These are phyloP conservation scores for Cynaeus angustus DNA, from an alignment of 2,888 invertebrate species.

Conservation along the genomic window DNA sequence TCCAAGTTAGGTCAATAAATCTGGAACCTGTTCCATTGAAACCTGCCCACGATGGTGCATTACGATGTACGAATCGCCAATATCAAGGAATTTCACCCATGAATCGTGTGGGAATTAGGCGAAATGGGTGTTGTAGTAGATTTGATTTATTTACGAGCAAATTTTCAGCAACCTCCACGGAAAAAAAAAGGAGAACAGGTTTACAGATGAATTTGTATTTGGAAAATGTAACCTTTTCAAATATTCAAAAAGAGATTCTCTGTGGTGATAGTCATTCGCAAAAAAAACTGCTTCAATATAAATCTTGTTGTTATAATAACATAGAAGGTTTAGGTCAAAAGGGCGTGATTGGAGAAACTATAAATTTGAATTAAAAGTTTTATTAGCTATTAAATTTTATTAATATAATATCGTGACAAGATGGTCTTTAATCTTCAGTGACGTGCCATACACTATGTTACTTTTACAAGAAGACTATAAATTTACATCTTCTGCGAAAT, in stretches of 20 bases:
- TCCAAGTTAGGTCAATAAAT: conserved; percentile 46
- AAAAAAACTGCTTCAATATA: too few relatives aligned
- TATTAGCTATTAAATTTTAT: too few relatives aligned
- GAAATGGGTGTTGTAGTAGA: not conserved
- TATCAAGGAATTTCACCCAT: conserved; percentile 3
- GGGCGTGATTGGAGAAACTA: too few relatives aligned
- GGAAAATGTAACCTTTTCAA: conserved; percentile 4
- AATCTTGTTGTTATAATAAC: too few relatives aligned
- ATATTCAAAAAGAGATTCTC: not conserved
- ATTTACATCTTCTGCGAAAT: too few relatives aligned
- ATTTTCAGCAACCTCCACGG: not conserved
- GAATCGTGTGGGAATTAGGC: not conserved
- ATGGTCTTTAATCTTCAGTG: too few relatives aligned
- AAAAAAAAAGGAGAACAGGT: not conserved
- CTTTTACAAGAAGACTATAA: too few relatives aligned
- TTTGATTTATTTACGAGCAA: conserved; percentile 1
- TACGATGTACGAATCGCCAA: conserved; percentile 17
- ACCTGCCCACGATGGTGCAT: conserved; percentile 18
- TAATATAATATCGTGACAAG: too few relatives aligned
- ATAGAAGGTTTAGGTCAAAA: too few relatives aligned
- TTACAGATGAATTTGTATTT: not conserved
- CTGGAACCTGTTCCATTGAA: conserved; percentile 46
- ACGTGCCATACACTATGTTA: too few relatives aligned
- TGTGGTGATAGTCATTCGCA: not conserved
- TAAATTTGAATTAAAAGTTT: too few relatives aligned